Base-by-base conservation (phyloP, 2,888 invertebrate species). In the Sphecodes monilicornis region DNA sequence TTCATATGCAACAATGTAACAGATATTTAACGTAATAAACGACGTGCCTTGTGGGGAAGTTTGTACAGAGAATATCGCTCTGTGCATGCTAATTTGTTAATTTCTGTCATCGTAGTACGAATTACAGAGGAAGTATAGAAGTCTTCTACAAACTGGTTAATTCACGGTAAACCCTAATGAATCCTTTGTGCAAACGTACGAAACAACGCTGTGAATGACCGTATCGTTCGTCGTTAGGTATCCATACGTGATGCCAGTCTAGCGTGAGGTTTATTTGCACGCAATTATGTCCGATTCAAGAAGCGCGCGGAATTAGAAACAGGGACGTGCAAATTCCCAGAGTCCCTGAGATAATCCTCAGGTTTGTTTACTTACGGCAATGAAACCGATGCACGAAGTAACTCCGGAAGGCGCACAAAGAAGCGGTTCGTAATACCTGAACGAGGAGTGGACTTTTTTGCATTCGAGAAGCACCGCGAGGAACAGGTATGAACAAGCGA, bases 271-370 rank as follows among this genome's bases (percentile, higher is more conserved):
- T 89, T 89, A 85, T 90, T 89, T 82, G 80, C 85, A 87, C 89
- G 82, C 80, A 87, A 85, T 89, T 87, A 87, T 82, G 82, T 78
- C 76, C 85, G 57, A 78, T 78, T 76, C 84, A 73, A 29, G 75
- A 82, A 72, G 70, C 81, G 87, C 76, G 86, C 84, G 83, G 89
- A 89, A 89, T 89, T 90, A 84, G 89, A 90, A 84, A 76, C 86
- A 87, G 84, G 78, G 76, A 74, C 74, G 80, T 76, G 83, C 84
- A 87, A 89, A 89, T 86, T 89, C 89, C 90, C 90, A 80, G 60
- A 86, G 90, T 71, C 89, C 89, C 89, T 46, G 77, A 85, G 90
- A 89, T 90, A 89, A 90, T 90, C 84, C 84, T 76, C 64, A 68
- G 87, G 90, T 89, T 89, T 85, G 90, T 89, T 89, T 89, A 86